Base-by-base conservation (phyloP, 2,888 invertebrate species). In the Vanessa cardui region DNA sequence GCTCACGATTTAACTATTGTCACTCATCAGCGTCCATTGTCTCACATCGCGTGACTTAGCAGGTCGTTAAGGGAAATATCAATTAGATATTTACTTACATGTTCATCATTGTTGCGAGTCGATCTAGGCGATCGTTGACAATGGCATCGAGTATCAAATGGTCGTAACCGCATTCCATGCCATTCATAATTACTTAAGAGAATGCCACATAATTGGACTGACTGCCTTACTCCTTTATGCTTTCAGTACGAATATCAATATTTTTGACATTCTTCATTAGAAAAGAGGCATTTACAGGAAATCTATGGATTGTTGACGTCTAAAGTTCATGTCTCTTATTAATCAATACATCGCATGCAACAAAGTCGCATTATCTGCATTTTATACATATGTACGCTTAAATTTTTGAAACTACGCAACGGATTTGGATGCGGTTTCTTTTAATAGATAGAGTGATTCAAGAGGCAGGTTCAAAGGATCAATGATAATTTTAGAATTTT, bases 1-100 rank as follows among this genome's bases (percentile, higher is more conserved):
- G 89, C 80, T 77, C 89, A 90, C 89, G 90, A 86, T 79, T 75
- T 71, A 73, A 76, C 82, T 79, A 84, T 85, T 87, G 85, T 83
- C 85, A 80, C 79, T 79, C 80, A 81, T 85, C 83, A 82, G 77
- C 78, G 77, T 76, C 85, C 77, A 88, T 89, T 89, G 89, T 90
- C 83, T 78, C 77, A 76, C 74, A 80, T 78, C 79, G 84, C 89
- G 88, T 90, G 89, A 89, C 88, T 83, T 77, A 77, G 73, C 78
- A 75, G 78, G 78, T 78, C 75, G 78, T 82, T 79, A 80, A 78
- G 78, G 84, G 80, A 85, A 87, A 88, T 86, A 88, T 83, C 87
- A 87, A 89, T 88, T 86, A 87, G 63, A 33, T 70, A 62, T 63
- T 68, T 64, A 39, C 64, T 68, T 62, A 45, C 39, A 31, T 39